phyloP scores from a whole-genome alignment of 2,888 invertebrate genomes.

The Cheilosia variabilis region DNA sequence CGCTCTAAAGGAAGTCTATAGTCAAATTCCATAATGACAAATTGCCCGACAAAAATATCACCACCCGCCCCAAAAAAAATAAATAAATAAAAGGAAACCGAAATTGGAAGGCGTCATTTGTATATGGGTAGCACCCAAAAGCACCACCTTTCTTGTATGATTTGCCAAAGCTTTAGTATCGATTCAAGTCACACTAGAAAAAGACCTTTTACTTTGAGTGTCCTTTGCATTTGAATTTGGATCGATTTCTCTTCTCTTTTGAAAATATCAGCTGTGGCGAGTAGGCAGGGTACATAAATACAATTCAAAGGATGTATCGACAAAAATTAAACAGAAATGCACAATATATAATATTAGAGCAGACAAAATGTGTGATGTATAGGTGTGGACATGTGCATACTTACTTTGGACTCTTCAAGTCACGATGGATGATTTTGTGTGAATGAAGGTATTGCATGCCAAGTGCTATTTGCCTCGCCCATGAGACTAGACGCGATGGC shows the following conservation, averaged over 20 bases:
- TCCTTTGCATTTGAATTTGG: background rate
- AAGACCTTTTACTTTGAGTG: background rate
- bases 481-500: conserved; percentile 93
- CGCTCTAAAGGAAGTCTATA: too few species aligned
- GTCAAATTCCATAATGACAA: background rate
- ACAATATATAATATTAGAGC: background rate
- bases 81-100: background rate
- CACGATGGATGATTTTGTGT: conserved; percentile 98
- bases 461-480: conserved; percentile 97
- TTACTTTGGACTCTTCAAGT: conserved; percentile 98
- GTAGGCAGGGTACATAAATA: background rate
- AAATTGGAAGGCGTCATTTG: background rate
- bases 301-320: background rate
- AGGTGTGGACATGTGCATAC: background rate
- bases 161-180: conserved; percentile 12
- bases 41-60: background rate
- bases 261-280: conserved; percentile 4
- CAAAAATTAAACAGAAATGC: conserved; percentile 16
- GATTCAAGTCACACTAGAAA: conserved; percentile 9
- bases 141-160: background rate
- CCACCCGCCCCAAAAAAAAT: background rate
- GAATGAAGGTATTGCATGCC: conserved; percentile 98
- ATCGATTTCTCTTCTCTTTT: conserved; percentile 10
- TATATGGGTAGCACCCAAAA: background rate
- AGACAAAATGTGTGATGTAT: background rate